Evolutionary conservation across 2,888 invertebrate species (phyloP).

Genomic region (Oscheius sp.): DNA sequence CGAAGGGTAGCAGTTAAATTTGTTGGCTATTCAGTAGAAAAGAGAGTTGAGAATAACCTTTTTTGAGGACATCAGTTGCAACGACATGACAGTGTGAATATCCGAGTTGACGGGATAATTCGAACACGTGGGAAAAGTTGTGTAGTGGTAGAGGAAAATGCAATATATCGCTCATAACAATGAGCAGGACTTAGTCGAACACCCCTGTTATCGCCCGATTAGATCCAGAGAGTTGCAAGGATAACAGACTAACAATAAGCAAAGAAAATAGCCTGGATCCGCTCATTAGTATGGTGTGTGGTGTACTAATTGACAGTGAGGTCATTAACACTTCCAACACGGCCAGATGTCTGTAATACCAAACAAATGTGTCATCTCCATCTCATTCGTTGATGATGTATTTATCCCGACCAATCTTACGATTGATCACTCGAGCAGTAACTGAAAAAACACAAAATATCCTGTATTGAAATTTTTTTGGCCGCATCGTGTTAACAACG

Average conservation of each 20-base stretch:
- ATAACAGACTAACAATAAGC: slow-evolving; percentile 9
- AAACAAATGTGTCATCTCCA: slow-evolving; percentile 19
- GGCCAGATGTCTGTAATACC: slow-evolving; percentile 19
- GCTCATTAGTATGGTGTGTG: slow-evolving; percentile 19
- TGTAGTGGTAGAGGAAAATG: slow-evolving; percentile 19
- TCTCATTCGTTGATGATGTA: no score
- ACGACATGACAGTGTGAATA: no score
- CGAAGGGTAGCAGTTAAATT: slow-evolving; percentile 6
- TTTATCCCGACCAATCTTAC: no score
- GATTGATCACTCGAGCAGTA: no score
- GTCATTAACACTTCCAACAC: slow-evolving; percentile 24
- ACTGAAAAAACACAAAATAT: no score
- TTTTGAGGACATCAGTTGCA: slow-evolving; percentile 9
- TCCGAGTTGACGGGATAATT: no score
- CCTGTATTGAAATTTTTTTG: no score
- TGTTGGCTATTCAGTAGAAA: background rate
- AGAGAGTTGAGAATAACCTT: background rate
- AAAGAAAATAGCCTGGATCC: slow-evolving; percentile 15
- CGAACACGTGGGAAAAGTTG: no score
- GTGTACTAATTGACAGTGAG: slow-evolving; percentile 8
- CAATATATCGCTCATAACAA: slow-evolving; percentile 19
- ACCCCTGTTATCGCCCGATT: slow-evolving; percentile 6
- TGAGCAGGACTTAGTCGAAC: no score
- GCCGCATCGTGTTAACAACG: no score
- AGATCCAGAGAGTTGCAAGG: background rate